Evolutionary conservation across 2,113 vertebrate species (phyloP), one percentile per base, ranked within the genome.

Genomic region (Mola mola): DNA sequence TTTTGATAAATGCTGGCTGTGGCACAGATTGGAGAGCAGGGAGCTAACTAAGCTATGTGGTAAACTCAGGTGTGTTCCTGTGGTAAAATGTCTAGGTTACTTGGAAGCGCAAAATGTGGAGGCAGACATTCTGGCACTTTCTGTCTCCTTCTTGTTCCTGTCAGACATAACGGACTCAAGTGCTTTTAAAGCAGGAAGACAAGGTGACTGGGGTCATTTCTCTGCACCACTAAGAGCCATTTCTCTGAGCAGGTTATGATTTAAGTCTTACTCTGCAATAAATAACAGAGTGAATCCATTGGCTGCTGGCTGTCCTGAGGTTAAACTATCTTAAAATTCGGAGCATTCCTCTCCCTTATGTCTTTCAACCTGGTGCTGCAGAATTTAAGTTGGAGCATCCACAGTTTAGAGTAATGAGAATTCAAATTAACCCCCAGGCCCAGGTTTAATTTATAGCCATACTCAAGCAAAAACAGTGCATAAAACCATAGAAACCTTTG

Each of bases 181-280:
- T 67, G 57, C 43, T 46, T 50, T 62, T 70, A 65, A 60, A 61
- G 51, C 21, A 0, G 17, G 4, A 16, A 62, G 76, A 70, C 80
- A 86, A 86, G 87, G 85, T 82, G 81, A 78, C 50, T 8, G 46
- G 63, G 42, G 8, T 65, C 56, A 72, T 81, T 70, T 66, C 53
- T 84, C 75, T 71, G 34, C 3, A 4, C 48, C 52, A 48, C 48
- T 9, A 1, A 29, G 36, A 61, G 66, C 48, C 34, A 1, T 75
- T 80, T 80, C 65, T 79, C 79, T 67, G 48, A 72, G 61, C 43
- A 13, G 40, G 73, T 78, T 66, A 70, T 75, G 76, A 87, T 84
- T 84, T 81, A 85, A 63, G 64, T 60, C 72, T 44, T 61, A 47
- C 10, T 22, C 21, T 16, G 75, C 65, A 34, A 79, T 86, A 87